These are phyloP conservation scores for Dermochelys coriacea DNA, from an alignment of 2,797 vertebrate species.

Conservation along the genomic window DNA sequence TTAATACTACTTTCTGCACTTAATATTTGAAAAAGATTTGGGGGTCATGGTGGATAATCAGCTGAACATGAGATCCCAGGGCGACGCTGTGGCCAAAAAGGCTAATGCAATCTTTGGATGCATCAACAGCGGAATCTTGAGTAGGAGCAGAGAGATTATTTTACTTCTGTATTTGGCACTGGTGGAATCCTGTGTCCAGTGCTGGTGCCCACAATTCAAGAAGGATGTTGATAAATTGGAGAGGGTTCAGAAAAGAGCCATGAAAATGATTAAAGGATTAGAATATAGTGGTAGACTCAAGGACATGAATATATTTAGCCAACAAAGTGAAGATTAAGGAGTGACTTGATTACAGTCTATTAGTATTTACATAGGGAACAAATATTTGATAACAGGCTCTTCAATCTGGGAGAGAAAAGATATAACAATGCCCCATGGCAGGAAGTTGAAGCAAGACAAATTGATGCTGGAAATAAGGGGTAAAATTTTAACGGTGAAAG, in stretches of 20 bases:
- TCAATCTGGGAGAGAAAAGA: not conserved
- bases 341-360: not conserved
- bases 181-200: not conserved
- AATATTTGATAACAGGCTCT: not conserved
- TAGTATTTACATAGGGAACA: not conserved
- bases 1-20: accelerated
- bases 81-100: not conserved
- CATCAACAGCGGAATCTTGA: not conserved
- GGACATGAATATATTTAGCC: not conserved
- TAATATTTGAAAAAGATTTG: not conserved
- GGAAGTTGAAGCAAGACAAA: not conserved
- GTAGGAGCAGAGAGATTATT: not conserved
- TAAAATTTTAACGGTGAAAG: not conserved
- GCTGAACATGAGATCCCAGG: not conserved
- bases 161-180: not conserved
- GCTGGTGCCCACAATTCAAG: not conserved
- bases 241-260: not conserved
- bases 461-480: not conserved
- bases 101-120: not conserved
- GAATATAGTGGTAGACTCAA: not conserved
- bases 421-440: not conserved
- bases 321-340: not conserved
- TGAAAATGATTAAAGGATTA: not conserved
- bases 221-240: not conserved
- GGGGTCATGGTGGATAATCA: not conserved